Conservation (phyloP, 2,797 vertebrate species). For the Dendrocincla fuliginosa region DNA sequence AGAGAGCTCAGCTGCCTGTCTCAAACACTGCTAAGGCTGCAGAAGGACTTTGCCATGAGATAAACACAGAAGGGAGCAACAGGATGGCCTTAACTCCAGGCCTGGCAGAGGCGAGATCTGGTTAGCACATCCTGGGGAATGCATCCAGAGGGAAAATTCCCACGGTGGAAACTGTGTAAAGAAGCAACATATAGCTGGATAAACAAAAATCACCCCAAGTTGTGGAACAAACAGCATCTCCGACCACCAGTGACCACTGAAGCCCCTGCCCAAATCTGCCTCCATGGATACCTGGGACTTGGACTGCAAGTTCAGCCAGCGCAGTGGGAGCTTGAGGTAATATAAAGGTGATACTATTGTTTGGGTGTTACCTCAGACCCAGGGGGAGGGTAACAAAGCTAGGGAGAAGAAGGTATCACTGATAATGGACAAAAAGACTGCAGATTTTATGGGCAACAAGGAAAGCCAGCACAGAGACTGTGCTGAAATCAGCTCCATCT, state of each 20-base stretch:
- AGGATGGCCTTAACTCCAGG: background rate
- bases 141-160: background rate
- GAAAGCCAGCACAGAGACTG: background rate
- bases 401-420: background rate
- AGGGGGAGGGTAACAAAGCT: background rate
- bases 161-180: background rate
- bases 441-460: background rate
- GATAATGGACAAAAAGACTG: background rate
- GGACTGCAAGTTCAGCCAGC: background rate
- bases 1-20: background rate
- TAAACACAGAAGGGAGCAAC: background rate
- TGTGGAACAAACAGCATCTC: background rate
- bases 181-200: background rate
- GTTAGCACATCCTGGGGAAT: background rate
- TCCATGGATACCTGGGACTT: background rate
- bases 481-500: background rate
- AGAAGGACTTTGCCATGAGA: background rate
- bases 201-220: background rate
- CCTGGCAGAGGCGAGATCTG: background rate
- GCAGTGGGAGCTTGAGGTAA: background rate
- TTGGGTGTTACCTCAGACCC: background rate
- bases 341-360: background rate
- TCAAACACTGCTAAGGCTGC: background rate
- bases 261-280: background rate
- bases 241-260: background rate